These are phyloP conservation scores for Etheostoma cragini DNA, from an alignment of 2,113 vertebrate species.

Conservation along the genomic window DNA sequence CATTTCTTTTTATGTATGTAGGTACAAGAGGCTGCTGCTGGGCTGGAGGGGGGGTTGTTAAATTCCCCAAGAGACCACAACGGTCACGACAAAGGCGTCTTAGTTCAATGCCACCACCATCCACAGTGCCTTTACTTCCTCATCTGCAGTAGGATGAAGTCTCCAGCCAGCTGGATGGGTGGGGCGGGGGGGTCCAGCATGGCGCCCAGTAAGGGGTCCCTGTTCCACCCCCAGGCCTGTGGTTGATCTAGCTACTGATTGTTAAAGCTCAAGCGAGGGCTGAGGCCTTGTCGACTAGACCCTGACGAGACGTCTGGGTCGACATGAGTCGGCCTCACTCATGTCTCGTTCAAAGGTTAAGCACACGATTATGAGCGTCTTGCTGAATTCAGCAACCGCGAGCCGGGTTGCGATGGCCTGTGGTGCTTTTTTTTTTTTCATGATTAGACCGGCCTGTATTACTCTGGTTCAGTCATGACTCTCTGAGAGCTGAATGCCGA, in stretches of 20 bases:
- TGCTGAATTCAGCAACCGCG: conserved; percentile 24
- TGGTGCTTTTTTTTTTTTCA: conserved; percentile 65
- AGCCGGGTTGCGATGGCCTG: conserved; percentile 52
- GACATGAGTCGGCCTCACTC: conserved; percentile 58
- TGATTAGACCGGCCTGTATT: conserved; percentile 62
- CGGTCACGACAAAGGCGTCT: conserved; percentile 27
- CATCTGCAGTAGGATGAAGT: conserved; percentile 46
- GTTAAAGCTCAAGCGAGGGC: conserved; percentile 43
- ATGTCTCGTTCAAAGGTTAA: conserved; percentile 75
- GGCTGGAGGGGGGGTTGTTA: not conserved
- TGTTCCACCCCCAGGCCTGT: conserved; percentile 61
- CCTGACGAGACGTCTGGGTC: conserved; percentile 61
- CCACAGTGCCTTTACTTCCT: conserved; percentile 11
- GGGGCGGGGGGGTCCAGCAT: conserved; percentile 33
- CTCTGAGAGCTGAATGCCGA: conserved; percentile 64
- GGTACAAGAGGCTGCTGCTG: not conserved
- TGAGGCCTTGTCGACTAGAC: conserved; percentile 45
- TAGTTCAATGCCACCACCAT: not conserved
- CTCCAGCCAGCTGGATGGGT: conserved; percentile 33
- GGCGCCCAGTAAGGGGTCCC: conserved; percentile 55
- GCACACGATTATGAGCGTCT: conserved; percentile 63
- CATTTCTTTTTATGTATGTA: not conserved
- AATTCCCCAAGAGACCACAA: conserved; percentile 24
- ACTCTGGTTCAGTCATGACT: conserved; percentile 65
- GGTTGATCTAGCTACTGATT: conserved; percentile 69